phyloP scores from a whole-genome alignment of 1,140 invertebrate species.

The Wasmannia auropunctata region DNA sequence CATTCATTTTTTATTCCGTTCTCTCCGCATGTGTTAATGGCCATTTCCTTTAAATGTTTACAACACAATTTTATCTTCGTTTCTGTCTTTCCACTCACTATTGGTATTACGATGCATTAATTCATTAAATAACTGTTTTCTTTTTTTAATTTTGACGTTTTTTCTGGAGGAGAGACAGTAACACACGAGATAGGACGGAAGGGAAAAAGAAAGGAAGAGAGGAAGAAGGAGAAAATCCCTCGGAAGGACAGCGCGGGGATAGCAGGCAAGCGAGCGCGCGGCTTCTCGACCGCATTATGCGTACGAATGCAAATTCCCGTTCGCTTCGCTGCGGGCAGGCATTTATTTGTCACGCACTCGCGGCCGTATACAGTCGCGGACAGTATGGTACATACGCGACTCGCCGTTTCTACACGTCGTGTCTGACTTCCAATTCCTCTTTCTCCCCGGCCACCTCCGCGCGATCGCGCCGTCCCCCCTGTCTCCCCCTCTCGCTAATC shows the following conservation, averaged over 20 bases:
- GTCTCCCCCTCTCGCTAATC: background rate
- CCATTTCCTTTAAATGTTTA: background rate
- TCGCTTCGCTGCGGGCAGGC: conserved; percentile 58
- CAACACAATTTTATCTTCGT: background rate
- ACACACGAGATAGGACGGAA: background rate
- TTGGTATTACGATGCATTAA: background rate
- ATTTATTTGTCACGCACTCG: conserved; percentile 76
- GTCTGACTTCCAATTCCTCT: conserved; percentile 58
- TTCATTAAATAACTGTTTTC: background rate
- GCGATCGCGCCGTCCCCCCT: background rate
- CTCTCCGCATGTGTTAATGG: background rate
- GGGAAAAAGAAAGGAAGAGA: background rate
- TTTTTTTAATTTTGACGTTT: background rate
- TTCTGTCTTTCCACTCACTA: background rate
- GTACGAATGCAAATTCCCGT: conserved; percentile 74
- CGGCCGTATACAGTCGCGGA: conserved; percentile 54
- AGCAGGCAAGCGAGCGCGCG: background rate
- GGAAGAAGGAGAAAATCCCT: background rate
- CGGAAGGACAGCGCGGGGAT: background rate
- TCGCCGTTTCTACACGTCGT: conserved; percentile 44
- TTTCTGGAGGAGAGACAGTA: background rate
- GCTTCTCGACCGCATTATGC: conserved; percentile 63
- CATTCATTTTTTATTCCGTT: conserved; percentile 6
- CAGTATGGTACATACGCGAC: conserved; percentile 46
- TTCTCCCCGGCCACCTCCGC: conserved; percentile 17